phyloP scores from a whole-genome alignment of 2,797 vertebrate species.

The Orestias chungarensis region DNA sequence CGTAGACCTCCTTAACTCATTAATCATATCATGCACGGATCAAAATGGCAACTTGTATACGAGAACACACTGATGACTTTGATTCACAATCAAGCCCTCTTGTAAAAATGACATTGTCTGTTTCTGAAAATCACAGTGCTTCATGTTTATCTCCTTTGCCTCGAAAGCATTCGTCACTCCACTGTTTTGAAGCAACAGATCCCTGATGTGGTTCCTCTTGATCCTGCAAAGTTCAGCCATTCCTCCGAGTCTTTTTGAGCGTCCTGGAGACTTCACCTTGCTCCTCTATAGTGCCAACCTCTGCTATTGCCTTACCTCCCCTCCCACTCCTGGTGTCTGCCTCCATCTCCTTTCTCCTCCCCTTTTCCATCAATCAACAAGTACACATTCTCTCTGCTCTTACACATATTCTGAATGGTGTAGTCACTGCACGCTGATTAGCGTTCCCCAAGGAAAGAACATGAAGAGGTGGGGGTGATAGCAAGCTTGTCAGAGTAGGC shows the following conservation, averaged over 20 bases:
- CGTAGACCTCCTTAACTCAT: neutral
- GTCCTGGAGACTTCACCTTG: constrained; percentile 54
- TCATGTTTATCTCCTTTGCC: constrained; percentile 24
- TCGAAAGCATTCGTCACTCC: constrained; percentile 51
- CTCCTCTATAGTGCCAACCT: constrained; percentile 62
- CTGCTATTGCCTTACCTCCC: constrained; percentile 14
- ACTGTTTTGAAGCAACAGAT: constrained; percentile 38
- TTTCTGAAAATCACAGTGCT: constrained; percentile 24
- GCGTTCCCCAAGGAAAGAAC: constrained; percentile 72
- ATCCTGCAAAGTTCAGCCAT: constrained; percentile 23
- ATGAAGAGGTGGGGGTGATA: constrained; percentile 74
- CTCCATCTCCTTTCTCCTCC: constrained; percentile 61
- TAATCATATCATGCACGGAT: neutral
- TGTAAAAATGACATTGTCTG: constrained; percentile 18
- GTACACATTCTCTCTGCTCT: constrained; percentile 69
- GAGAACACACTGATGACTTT: neutral
- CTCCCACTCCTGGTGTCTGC: constrained; percentile 29
- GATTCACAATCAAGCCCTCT: constrained; percentile 10
- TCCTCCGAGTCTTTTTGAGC: constrained; percentile 62
- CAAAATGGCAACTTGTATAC: neutral
- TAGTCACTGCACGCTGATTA: constrained; percentile 77
- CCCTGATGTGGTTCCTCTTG: constrained; percentile 28
- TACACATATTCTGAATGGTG: constrained; percentile 80
- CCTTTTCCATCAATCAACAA: constrained; percentile 69
- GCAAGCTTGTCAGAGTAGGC: constrained; percentile 75